Evolutionary conservation across 2,888 invertebrate species (phyloP), one percentile per base, ranked within the genome.

Genomic region (Smittia aterrima): DNA sequence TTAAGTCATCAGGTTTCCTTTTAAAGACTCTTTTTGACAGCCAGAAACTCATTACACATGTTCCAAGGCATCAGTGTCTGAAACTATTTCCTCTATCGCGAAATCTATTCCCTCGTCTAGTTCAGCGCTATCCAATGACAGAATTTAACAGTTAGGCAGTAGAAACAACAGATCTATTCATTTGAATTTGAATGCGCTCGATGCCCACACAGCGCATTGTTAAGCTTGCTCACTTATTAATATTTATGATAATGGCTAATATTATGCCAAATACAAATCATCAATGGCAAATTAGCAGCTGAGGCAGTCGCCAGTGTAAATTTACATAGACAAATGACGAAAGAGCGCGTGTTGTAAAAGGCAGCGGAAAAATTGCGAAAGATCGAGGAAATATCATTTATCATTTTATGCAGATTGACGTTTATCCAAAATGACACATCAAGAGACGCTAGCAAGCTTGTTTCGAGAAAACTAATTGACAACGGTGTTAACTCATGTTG

Each of bases 161-260:
- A 66, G 66, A 38, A 38, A 66, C 40, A 66, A 66, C 66, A 66
- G 40, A 38, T 38, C 38, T 66, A 38, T 62, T 11, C 24, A 24
- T 24, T 62, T 62, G 22, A 62, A 18, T 66, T 32, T 18, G 38
- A 38, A 38, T 66, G 38, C 38, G 4, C 38, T 38, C 27, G 20
- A 66, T 38, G 66, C 66, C 66, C 66, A 66, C 66, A 40, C 32
- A n/a, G 16, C 64, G 16, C 25, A 64, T n/a, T 64, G 25, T 64
- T 20, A 7, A n/a, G 54, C 22, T 16, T 16, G 13, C n/a, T 3
- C 53, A 16, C 66, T 38, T 4, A 16, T 38, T 66, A 40, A 66
- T 38, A 66, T 66, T 66, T 66, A 66, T 66, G 66, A 66, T 66
- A 66, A 66, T 66, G 32, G 38, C 11, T 20, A 38, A 13, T 66